phyloP scores from a whole-genome alignment of 2,113 vertebrate genomes.

The Capreolus pygargus region DNA sequence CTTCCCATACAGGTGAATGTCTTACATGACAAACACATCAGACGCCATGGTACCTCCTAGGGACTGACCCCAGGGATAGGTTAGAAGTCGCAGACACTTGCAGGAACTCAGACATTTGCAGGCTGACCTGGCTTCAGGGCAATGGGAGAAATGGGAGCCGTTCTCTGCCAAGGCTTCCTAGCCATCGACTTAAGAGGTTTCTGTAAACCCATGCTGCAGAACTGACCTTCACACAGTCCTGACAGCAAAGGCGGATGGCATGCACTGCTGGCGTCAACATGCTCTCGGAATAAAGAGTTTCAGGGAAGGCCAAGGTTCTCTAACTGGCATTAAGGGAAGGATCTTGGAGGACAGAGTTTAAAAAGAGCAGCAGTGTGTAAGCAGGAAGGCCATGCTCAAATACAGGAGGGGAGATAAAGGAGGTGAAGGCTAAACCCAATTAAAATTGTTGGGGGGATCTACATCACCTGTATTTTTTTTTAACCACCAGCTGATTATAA shows the following conservation, averaged over 20 bases:
- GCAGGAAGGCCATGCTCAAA: slow-evolving; percentile 60
- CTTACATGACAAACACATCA: background rate
- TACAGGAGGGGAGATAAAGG: slow-evolving; percentile 43
- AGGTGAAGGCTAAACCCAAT: slow-evolving; percentile 42
- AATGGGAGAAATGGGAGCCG: slow-evolving; percentile 35
- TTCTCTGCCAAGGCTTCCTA: slow-evolving; percentile 63
- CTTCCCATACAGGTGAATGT: background rate
- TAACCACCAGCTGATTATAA: background rate
- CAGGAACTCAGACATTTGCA: slow-evolving; percentile 50
- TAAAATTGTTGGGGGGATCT: slow-evolving; percentile 36
- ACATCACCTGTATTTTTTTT: background rate
- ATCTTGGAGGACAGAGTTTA: slow-evolving; percentile 37
- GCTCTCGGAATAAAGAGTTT: slow-evolving; percentile 73
- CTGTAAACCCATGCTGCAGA: slow-evolving; percentile 67
- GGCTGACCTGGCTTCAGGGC: slow-evolving; percentile 60
- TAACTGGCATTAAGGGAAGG: slow-evolving; percentile 67
- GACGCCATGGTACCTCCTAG: background rate
- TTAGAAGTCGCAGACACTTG: background rate
- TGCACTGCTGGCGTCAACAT: slow-evolving; percentile 76
- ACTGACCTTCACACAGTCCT: slow-evolving; percentile 71
- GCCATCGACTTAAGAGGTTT: slow-evolving; percentile 66
- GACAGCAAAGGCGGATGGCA: slow-evolving; percentile 75
- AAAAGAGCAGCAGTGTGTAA: slow-evolving; percentile 14
- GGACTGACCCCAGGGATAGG: background rate
- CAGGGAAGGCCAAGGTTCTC: slow-evolving; percentile 70